Evolutionary conservation across 2,797 vertebrate genomes (phyloP), one percentile per base, ranked within the genome.

Genomic region (Austrolebias charrua): DNA sequence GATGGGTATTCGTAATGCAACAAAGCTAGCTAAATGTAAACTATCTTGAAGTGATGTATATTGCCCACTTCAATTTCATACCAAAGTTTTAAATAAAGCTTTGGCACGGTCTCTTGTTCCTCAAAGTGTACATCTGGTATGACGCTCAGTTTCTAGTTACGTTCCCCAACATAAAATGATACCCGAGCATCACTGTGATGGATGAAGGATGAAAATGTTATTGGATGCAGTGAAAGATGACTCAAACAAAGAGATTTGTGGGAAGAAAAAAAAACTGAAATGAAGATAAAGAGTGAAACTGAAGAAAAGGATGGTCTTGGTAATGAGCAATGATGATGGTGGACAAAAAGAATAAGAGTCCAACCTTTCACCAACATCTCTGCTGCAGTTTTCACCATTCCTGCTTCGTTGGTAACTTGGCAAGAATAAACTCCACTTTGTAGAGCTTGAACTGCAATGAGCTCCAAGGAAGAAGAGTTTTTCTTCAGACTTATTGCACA

Each of bases 351-450:
- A 76, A 81, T 50, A 78, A 24, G 0, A 74, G 86, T 88, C 95
- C 94, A 93, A 98, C 95, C 96, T 97, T 95, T 95, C 83, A 98
- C 92, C 86, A 92, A 74, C 84, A 99, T 83, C 59, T 90, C 72
- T 69, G 95, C 93, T 45, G 92, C 89, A 81, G 94, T 95, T 91
- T 91, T 94, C 73, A 90, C 92, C 47, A 91, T 87, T 82, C 95
- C 96, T 86, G 96, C 96, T 4, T 95, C 93, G 55, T 97, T 98
- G 92, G 91, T 93, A 92, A 98, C 79, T 8, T 95, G 94, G 81
- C 95, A 97, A 84, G 91, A 94, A 77, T 98, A 97, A 33, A 85
- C 86, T 69, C 95, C 96, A 75, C 85, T 89, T 58, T 93, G 94
- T 62, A 90, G 92, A 72, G 89, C 60, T 83, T 91, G 93, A 55